Base-by-base conservation (phyloP, 1,140 invertebrate genomes). In the Drosophila grimshawi region DNA sequence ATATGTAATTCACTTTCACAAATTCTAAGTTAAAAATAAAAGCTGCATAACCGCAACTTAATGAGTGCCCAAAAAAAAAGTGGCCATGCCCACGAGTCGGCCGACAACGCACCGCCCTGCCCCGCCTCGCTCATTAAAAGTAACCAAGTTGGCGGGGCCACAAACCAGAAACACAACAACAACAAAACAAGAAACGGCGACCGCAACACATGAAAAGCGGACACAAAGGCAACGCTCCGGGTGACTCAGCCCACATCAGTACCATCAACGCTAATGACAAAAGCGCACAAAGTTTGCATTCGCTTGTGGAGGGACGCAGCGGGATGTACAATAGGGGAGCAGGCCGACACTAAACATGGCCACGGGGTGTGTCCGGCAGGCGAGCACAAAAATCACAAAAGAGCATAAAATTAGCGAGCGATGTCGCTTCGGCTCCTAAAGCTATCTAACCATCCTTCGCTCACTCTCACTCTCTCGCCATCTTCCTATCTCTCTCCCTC, bases 201-300 rank as follows among this genome's bases (percentile, higher is more conserved):
- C 76, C 81, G 49, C 76, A 83, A 83, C 83, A 88, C 80, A 88
- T 89, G 83, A 86, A 86, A 80, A 67, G 72, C 82, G 74, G 82
- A 74, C 83, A 88, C 88, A 86, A 86, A 88, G 83, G 76, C 83
- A 82, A 49, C 68, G 53, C 63, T 67, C 43, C 37, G 27, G 64
- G 45, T 53, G 66, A 59, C 53, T 76, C 81, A 66, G 79, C 60
- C 60, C 83, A 82, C 76, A 63, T 73, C 63, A 80, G 57, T 74
- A 77, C 80, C 86, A 86, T 86, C 83, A 86, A 88, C 85, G 85
- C 83, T 86, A 86, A 86, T 86, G 83, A 86, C 85, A 88, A 86
- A 86, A 86, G 83, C 80, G 83, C 83, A 80, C 83, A 88, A 86
- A 83, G 83, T 86, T 86, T 86, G 80, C 77, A 88, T 86, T 88